A percentile compares a stretch with the other conserved stretches of the same genome.
Conservation (phyloP, 2,888 invertebrate species). For the Dynastes tityus region DNA sequence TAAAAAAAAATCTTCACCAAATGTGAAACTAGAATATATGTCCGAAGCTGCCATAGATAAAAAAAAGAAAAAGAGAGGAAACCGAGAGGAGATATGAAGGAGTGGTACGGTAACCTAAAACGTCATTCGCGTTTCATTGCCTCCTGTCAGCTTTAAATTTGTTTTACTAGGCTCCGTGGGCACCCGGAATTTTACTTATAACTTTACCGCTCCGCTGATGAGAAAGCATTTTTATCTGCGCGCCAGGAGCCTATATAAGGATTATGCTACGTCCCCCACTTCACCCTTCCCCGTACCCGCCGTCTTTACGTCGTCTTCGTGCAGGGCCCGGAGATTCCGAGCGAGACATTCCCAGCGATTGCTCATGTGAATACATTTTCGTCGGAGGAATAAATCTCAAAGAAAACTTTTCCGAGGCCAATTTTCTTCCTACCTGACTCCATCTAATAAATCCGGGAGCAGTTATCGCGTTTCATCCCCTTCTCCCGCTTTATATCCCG, state of each 20-base stretch:
- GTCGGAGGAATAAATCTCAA: conserved; percentile 40
- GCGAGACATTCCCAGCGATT: conserved; percentile 39
- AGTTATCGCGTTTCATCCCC: conserved; percentile 17
- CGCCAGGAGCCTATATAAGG: conserved; percentile 30
- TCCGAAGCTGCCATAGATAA: no score
- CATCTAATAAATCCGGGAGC: conserved; percentile 41
- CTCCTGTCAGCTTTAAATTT: conserved; percentile 60
- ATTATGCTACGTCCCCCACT: conserved; percentile 6
- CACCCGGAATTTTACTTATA: conserved; percentile 59
- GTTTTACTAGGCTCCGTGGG: conserved; percentile 56
- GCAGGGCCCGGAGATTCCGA: background rate
- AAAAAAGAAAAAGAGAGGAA: no score
- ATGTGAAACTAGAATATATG: no score
- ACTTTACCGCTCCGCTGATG: conserved; percentile 57
- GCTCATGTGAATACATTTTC: conserved; percentile 48
- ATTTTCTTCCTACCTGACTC: conserved; percentile 45
- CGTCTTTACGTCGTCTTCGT: background rate
- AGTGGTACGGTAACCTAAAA: background rate
- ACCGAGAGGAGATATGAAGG: no score
- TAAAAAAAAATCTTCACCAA: no score
- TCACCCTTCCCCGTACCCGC: background rate
- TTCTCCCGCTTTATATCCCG: background rate
- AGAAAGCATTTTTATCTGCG: conserved; percentile 58
- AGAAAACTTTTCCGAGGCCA: conserved; percentile 39
- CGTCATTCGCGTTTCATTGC: conserved; percentile 60